Evolutionary conservation across 2,797 vertebrate species (phyloP).

Genomic region (Pipistrellus nathusii): DNA sequence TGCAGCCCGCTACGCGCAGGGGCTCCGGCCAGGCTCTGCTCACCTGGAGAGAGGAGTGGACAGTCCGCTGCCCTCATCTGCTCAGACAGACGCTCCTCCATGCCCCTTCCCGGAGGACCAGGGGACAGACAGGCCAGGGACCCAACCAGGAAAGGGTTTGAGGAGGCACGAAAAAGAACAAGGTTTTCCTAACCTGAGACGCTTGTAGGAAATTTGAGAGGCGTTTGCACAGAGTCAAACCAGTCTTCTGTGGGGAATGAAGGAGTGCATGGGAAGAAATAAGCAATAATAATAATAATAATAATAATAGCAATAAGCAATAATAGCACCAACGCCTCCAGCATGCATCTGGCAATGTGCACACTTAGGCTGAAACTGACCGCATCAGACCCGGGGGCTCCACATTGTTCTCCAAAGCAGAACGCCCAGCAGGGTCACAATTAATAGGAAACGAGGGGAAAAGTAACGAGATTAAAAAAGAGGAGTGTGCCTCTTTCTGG

Average conservation of each 20-base stretch:
- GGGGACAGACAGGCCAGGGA: background rate
- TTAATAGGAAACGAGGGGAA: background rate
- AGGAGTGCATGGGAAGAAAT: background rate
- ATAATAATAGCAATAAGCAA: no score
- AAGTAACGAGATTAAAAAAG: background rate
- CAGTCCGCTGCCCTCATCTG: background rate
- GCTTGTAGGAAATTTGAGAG: slow-evolving; percentile 32
- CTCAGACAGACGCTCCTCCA: background rate
- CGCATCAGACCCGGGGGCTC: background rate
- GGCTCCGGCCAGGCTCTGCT: slow-evolving; percentile 50
- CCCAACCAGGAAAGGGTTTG: background rate
- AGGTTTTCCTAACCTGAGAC: slow-evolving; percentile 4
- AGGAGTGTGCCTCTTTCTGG: background rate
- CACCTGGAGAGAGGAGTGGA: slow-evolving; percentile 28
- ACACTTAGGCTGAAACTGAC: background rate
- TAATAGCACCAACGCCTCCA: background rate
- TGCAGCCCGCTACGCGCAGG: slow-evolving; percentile 69
- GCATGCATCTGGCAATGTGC: accelerated
- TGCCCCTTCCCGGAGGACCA: background rate
- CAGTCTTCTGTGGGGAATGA: background rate
- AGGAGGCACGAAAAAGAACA: background rate
- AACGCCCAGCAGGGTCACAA: background rate
- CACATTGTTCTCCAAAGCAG: background rate
- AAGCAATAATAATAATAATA: background rate
- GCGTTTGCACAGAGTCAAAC: background rate